phyloP scores from a whole-genome alignment of 2,113 vertebrate species.

The Agelaius tricolor region DNA sequence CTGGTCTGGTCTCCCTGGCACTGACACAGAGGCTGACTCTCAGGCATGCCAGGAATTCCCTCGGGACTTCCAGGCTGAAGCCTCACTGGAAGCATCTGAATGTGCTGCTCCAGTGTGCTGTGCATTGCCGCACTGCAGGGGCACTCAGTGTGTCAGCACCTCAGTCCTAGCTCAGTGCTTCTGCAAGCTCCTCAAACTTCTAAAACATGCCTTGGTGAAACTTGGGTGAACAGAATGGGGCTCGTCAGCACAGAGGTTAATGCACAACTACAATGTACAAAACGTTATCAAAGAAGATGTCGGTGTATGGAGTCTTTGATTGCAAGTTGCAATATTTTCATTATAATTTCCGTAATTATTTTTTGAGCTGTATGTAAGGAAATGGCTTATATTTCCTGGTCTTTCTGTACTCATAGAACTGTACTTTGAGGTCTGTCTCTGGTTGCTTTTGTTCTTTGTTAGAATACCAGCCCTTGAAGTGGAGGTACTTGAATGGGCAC shows the following conservation, averaged over 20 bases:
- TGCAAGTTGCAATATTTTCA: conserved; percentile 64
- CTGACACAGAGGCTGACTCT: neutral
- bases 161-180: neutral
- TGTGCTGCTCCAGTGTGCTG: neutral
- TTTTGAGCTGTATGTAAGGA: conserved; percentile 70
- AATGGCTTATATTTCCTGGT: conserved; percentile 78
- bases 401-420: conserved; percentile 65
- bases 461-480: conserved; percentile 27
- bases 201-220: neutral
- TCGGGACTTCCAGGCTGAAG: neutral
- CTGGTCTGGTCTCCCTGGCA: neutral
- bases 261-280: neutral
- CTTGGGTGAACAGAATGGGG: neutral
- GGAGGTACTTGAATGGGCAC: conserved; percentile 8
- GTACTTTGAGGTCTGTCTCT: conserved; percentile 55
- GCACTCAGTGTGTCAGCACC: neutral
- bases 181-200: neutral
- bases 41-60: neutral
- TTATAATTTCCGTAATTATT: conserved; percentile 68
- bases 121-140: neutral
- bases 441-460: conserved; percentile 60
- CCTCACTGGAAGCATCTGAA: neutral
- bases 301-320: neutral
- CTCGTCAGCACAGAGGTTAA: neutral
- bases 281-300: neutral